A percentile compares a stretch with the other conserved stretches of the same genome.
Conservation (phyloP, 2,888 invertebrate genomes). For the Trachelus iudaicus region DNA sequence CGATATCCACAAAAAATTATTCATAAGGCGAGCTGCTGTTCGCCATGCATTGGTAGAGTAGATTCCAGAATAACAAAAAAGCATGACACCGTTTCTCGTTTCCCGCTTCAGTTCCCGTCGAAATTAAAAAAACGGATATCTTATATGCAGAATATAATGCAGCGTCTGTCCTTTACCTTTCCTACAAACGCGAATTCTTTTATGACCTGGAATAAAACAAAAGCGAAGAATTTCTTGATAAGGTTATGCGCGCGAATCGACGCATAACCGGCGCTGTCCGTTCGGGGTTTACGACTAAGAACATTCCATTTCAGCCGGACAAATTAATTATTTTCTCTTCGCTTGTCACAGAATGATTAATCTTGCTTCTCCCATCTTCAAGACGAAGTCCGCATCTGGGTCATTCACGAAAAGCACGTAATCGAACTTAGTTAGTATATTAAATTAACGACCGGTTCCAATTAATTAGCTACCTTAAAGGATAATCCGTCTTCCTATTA, state of each 20-base stretch:
- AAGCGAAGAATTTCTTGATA: background rate
- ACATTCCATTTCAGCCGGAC: background rate
- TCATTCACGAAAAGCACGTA: conserved; percentile 35
- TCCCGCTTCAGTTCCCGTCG: too few species aligned
- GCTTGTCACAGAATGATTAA: conserved; percentile 28
- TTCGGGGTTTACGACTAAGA: background rate
- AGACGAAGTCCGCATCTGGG: conserved; percentile 40
- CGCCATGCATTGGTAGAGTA: background rate
- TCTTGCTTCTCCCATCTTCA: conserved; percentile 21
- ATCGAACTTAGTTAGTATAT: conserved; percentile 38
- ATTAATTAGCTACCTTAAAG: conserved; percentile 51
- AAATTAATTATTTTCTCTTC: conserved; percentile 2
- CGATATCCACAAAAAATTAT: too few species aligned
- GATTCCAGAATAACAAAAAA: background rate
- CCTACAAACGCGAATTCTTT: background rate
- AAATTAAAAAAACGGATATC: too few species aligned
- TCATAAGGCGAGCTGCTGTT: too few species aligned
- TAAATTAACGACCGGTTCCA: conserved; percentile 42
- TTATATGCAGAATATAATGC: background rate
- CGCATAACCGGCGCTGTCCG: background rate
- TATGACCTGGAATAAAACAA: background rate
- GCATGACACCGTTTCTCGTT: background rate
- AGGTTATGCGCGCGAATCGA: background rate
- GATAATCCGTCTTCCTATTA: conserved; percentile 40
- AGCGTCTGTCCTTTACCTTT: background rate